These are phyloP conservation scores for Coecobrya sp. DNA, from an alignment of 2,888 invertebrate genomes.

Conservation along the genomic window DNA sequence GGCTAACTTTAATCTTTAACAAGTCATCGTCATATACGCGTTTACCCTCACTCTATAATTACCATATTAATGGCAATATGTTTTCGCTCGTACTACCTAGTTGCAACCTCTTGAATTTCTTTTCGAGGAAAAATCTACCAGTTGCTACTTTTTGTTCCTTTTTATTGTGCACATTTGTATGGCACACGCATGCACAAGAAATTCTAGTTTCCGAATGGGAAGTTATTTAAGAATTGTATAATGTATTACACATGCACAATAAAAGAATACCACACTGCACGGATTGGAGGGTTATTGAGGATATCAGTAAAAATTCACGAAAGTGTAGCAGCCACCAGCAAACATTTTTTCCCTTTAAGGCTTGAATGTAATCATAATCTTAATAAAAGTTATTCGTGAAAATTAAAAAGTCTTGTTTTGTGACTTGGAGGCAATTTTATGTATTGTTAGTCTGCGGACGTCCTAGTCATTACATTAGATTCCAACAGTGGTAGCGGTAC, in stretches of 20 bases:
- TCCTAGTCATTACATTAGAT: not conserved
- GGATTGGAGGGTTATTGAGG: not conserved
- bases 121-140: not conserved
- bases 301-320: conserved; percentile 14
- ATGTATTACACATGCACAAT: not conserved
- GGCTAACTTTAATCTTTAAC: not conserved
- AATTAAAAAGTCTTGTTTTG: conserved; percentile 58
- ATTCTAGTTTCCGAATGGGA: conserved; percentile 57
- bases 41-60: conserved; percentile 8
- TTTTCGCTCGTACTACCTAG: not conserved
- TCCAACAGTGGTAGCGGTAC: conserved; percentile 8
- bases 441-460: conserved; percentile 1
- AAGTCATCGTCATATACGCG: not conserved
- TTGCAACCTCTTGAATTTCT: conserved; percentile 22
- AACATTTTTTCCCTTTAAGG: conserved; percentile 36
- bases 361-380: conserved; percentile 28
- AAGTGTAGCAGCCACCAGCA: conserved; percentile 12
- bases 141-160: not conserved
- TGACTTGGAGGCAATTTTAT: conserved; percentile 46
- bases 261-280: conserved; percentile 32
- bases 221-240: conserved; percentile 31
- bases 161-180: conserved; percentile 22
- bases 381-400: conserved; percentile 51
- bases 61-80: conserved; percentile 23
- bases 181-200: conserved; percentile 1